A percentile compares a stretch with the other conserved stretches of the same genome.
Evolutionary conservation across 2,888 invertebrate genomes (phyloP).

Genomic region (Polietes domitor): DNA sequence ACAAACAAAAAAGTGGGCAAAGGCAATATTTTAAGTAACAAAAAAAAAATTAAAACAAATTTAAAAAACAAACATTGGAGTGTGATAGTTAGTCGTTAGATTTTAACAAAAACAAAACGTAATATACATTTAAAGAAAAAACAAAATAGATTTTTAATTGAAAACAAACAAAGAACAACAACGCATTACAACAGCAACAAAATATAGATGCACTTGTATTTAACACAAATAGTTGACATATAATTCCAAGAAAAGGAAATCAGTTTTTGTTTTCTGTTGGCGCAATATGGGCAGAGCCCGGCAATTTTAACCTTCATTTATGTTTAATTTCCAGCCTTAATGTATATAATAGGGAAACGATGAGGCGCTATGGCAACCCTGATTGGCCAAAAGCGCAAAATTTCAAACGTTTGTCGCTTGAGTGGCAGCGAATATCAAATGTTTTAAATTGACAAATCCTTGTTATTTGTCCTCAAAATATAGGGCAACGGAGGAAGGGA

Average conservation of each 20-base stretch:
- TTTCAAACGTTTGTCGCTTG: too few relatives aligned
- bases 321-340: background rate
- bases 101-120: constrained; percentile 46
- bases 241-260: constrained; percentile 6
- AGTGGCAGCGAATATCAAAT: too few relatives aligned
- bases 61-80: constrained; percentile 58
- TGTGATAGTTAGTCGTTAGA: constrained; percentile 71
- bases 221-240: constrained; percentile 4
- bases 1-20: constrained; percentile 56
- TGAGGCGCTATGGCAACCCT: background rate
- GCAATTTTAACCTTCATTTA: background rate
- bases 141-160: constrained; percentile 47
- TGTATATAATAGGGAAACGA: background rate
- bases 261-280: background rate
- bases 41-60: constrained; percentile 26
- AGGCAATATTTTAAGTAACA: constrained; percentile 66
- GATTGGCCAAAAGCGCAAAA: background rate
- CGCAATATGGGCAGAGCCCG: background rate
- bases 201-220: constrained; percentile 35
- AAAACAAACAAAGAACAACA: constrained; percentile 46
- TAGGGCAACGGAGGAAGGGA: too few relatives aligned
- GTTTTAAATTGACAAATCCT: too few relatives aligned
- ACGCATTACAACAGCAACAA: constrained; percentile 46
- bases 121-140: constrained; percentile 26
- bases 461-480: too few relatives aligned